phyloP scores from a whole-genome alignment of 1,140 invertebrate species.

The Mycetomoellerius zeteki region DNA sequence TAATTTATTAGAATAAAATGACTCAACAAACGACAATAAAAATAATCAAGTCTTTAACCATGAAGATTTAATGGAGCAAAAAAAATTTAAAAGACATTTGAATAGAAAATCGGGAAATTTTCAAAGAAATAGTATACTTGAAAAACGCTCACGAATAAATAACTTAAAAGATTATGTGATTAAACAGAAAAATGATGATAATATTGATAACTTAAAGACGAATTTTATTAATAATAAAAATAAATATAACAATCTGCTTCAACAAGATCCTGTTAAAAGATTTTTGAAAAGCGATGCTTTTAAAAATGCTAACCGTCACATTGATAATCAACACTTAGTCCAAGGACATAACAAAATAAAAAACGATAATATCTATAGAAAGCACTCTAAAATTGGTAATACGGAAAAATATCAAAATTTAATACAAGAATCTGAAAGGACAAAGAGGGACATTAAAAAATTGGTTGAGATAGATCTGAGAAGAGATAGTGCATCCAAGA shows the following conservation, averaged over 20 bases:
- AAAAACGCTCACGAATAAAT: neutral
- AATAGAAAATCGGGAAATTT: neutral
- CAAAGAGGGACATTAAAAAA: slow-evolving; percentile 8
- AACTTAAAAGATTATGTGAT: neutral
- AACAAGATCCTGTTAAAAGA: neutral
- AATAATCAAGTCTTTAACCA: neutral
- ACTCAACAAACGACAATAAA: neutral
- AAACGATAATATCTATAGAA: neutral
- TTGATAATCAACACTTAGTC: neutral
- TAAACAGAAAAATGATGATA: neutral
- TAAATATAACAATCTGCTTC: neutral
- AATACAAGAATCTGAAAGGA: neutral
- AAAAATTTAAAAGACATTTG: slow-evolving; percentile 36
- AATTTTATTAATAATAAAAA: neutral
- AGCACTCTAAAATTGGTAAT: neutral
- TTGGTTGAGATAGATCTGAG: neutral
- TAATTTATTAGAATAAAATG: neutral
- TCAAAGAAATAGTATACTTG: neutral
- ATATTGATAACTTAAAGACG: neutral
- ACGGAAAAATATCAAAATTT: neutral
- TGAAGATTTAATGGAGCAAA: neutral
- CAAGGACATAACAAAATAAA: slow-evolving; percentile 5
- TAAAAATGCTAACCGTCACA: neutral
- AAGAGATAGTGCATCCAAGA: neutral
- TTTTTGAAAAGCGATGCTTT: neutral